These are phyloP conservation scores for Cheilosia impressa DNA, from an alignment of 2,888 invertebrate species.

Conservation along the genomic window DNA sequence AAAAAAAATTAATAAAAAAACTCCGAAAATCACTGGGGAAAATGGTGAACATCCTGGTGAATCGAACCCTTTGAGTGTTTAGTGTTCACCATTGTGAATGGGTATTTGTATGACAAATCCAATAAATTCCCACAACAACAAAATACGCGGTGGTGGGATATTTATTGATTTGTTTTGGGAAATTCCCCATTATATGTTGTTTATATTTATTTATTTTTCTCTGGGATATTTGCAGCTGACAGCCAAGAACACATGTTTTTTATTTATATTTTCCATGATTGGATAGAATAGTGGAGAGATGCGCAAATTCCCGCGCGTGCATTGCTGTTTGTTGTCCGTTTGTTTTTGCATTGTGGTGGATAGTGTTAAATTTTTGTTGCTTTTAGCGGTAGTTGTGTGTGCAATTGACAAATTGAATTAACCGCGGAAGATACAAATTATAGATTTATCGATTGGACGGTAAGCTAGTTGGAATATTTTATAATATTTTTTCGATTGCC, in stretches of 20 bases:
- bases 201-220: neutral
- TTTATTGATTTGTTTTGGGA: conserved; percentile 64
- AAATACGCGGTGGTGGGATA: conserved; percentile 47
- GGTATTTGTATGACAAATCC: conserved; percentile 46
- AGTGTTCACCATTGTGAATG: conserved; percentile 33
- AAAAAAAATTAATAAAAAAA: too few species aligned
- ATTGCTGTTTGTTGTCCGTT: neutral
- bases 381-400: neutral
- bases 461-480: neutral
- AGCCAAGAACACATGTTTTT: conserved; percentile 40
- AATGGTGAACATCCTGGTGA: too few species aligned
- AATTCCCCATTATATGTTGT: conserved; percentile 13
- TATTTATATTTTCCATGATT: conserved; percentile 36
- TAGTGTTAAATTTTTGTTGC: neutral
- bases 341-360: neutral
- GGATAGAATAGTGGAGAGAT: neutral
- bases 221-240: conserved; percentile 35
- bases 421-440: neutral
- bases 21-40: too few species aligned
- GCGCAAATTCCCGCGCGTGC: conserved; percentile 5
- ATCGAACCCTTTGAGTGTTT: too few species aligned
- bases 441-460: conserved; percentile 1
- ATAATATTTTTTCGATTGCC: neutral
- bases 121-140: conserved; percentile 50
- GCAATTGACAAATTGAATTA: neutral